Percentiles rank a stretch among this genome's conserved stretches.
phyloP scores from a whole-genome alignment of 2,797 vertebrate species.

The Takifugu ocellatus region DNA sequence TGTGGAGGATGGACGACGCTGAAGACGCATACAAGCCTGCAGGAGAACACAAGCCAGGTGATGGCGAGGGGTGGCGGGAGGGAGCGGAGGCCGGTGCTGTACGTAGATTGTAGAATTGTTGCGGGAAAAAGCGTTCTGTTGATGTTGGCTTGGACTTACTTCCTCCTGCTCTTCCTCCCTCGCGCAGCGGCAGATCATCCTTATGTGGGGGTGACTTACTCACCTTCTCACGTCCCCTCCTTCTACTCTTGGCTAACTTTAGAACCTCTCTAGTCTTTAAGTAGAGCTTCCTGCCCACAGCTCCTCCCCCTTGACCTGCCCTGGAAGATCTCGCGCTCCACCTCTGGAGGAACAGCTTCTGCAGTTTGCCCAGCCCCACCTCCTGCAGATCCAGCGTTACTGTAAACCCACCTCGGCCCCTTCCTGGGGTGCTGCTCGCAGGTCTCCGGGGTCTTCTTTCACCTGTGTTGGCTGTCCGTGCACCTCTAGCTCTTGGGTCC shows the following conservation, averaged over 20 bases:
- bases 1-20: slow-evolving; percentile 32
- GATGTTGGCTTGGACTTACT: not conserved
- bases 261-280: slow-evolving; percentile 48
- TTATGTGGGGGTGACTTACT: slow-evolving; percentile 32
- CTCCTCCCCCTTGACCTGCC: slow-evolving; percentile 61
- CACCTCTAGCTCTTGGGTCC: not conserved
- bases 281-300: slow-evolving; percentile 54
- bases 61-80: not conserved
- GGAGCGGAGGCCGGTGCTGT: not conserved
- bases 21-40: slow-evolving; percentile 5
- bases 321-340: slow-evolving; percentile 15
- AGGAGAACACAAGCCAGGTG: not conserved
- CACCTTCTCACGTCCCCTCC: slow-evolving; percentile 5
- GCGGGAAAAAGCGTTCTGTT: slow-evolving; percentile 1
- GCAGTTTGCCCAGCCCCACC: slow-evolving; percentile 35
- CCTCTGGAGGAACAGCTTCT: slow-evolving; percentile 41
- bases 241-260: slow-evolving; percentile 22
- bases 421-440: slow-evolving; percentile 1
- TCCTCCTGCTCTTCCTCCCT: not conserved
- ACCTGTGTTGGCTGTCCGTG: not conserved
- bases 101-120: not conserved
- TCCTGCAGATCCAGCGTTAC: slow-evolving; percentile 44
- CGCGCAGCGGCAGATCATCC: not conserved
- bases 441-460: slow-evolving; percentile 26
- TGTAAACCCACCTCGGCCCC: slow-evolving; percentile 19